Evolutionary conservation across 2,113 vertebrate species (phyloP).

Genomic region (Lepidothrix coronata): DNA sequence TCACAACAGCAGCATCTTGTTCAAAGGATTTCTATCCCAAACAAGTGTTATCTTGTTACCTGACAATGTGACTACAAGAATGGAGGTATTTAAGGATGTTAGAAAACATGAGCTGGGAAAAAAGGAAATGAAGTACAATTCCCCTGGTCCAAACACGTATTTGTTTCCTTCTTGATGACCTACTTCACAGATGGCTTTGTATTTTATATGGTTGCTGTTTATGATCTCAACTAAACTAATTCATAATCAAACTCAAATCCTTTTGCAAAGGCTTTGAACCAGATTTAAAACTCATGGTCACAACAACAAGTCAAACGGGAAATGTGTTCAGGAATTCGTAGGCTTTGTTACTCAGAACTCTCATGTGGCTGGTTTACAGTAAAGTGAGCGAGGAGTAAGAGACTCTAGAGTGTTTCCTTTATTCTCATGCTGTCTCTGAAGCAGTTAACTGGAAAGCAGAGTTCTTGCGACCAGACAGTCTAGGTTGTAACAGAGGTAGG

Average conservation of each 20-base stretch:
- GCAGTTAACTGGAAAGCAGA: not conserved
- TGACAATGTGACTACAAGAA: not conserved
- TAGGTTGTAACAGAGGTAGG: not conserved
- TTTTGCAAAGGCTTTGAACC: not conserved
- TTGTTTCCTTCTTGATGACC: not conserved
- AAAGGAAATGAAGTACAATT: not conserved
- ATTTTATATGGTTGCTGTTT: not conserved
- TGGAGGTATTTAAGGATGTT: not conserved
- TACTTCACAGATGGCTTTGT: not conserved
- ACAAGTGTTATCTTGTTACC: not conserved
- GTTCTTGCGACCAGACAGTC: not conserved
- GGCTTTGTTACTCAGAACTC: not conserved
- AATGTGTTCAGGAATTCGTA: not conserved
- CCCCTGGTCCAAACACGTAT: not conserved
- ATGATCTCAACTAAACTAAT: not conserved
- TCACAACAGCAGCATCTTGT: not conserved
- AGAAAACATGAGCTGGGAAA: not conserved
- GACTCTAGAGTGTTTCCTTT: not conserved
- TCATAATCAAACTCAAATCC: not conserved
- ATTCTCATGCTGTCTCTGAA: not conserved
- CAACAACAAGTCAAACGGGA: not conserved
- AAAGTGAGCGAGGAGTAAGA: not conserved
- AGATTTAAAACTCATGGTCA: not conserved
- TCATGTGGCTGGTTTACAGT: not conserved
- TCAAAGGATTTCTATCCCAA: not conserved